Evolutionary conservation across 2,113 vertebrate genomes (phyloP), one percentile per base, ranked within the genome.

Genomic region (Anarrhichthys ocellatus): DNA sequence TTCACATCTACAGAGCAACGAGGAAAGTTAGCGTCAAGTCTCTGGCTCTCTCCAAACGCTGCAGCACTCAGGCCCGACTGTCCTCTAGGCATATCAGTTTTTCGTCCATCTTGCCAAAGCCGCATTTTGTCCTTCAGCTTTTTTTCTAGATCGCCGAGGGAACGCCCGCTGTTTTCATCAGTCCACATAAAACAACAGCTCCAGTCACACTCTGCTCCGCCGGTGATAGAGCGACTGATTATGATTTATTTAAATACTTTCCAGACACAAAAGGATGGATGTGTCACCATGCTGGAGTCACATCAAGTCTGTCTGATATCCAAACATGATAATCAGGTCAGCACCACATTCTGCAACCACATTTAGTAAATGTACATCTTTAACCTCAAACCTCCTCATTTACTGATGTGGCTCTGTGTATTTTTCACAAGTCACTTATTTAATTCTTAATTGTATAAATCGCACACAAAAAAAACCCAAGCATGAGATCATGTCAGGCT

Each of bases 181-280:
- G 79, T 63, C 36, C 58, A 36, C 52, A 75, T 22, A 54, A 66
- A 87, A 78, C 34, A 65, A 52, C 73, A 70, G 76, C 61, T 63
- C 32, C 34, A 64, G 81, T 84, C 63, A 40, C 75, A 59, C 62
- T 78, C 27, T 46, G 52, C 40, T 80, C 58, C 36, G 1, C 63
- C 40, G 24, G 40, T 65, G 68, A 69, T n/a, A 44, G 52, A 79
- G 69, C 0, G 18, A 72, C 7, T 65, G 77, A 80, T 80, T 76
- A 54, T 82, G 76, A 85, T 77, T 80, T 72, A 78, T 86, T 75
- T 59, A 81, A 74, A 62, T n/a, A 9, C 38, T 63, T 14, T 56
- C 44, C 15, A 34, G 36, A 27, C 22, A 27, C 40, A 22, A 78
- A 68, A 48, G 42, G 42, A 17, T 36, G 44, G 13, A 58, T 56